Evolutionary conservation across 2,113 vertebrate species (phyloP), one percentile per base, ranked within the genome.

Genomic region (Phaethon lepturus): DNA sequence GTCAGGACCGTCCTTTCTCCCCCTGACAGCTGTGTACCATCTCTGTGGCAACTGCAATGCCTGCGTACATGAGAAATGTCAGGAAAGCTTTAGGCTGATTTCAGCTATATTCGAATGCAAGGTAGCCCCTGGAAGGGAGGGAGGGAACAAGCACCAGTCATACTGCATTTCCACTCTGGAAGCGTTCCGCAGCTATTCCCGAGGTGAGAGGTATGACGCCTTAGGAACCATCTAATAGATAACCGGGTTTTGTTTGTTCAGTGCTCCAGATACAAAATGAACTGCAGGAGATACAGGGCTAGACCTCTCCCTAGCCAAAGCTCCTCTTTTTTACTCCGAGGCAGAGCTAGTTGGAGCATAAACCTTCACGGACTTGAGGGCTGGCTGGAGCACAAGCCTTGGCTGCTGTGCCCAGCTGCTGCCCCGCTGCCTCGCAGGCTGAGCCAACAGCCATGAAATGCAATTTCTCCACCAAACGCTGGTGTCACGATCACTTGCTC

Each of bases 401-500:
- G 74, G 87, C 88, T 93, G 82, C 93, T 88, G 74, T 87, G 85
- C 87, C 92, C 93, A 96, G 92, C 93, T 90, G 92, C 52, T 75
- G 52, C 69, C 11, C 88, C 82, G 58, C 50, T 50, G 79, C 80
- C 78, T 94, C n/a, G 2, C 83, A 92, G 69, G 45, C 84, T 55
- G 72, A 95, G 84, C 92, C 93, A 96, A 93, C 80, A 91, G 73
- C 83, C 92, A 87, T 86, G 77, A 91, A 94, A 96, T 71, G 83
- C 66, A 91, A 95, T 96, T 96, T 85, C 96, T 92, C 74, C 60
- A 92, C 83, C 66, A 89, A 96, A 90, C 8, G 6, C 86, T 95
- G 88, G 89, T 95, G 93, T 95, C 93, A 97, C 18, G 49, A 95
- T 95, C 94, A 44, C 91, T 96, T 95, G 93, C 93, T 95, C 91